These are phyloP conservation scores for Hylaea fasciaria DNA, from an alignment of 2,888 invertebrate species.

Conservation along the genomic window DNA sequence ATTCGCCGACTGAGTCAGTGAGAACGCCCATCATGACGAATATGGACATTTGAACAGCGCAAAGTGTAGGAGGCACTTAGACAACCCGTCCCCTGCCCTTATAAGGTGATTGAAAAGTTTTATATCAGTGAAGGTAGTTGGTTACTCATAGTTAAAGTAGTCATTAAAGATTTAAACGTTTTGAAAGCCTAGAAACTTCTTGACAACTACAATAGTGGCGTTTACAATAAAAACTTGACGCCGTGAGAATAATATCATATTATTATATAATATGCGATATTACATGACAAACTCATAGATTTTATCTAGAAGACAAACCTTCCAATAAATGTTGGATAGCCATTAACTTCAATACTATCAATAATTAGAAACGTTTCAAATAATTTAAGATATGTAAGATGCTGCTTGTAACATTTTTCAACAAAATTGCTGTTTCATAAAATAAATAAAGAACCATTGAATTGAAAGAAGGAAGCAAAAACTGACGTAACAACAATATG, in stretches of 20 bases:
- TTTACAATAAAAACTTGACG: no score
- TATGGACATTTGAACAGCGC: constrained; percentile 77
- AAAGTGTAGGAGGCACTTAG: constrained; percentile 75
- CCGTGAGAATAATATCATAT: no score
- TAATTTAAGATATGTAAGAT: no score
- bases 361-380: no score
- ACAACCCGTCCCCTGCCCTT: constrained; percentile 67
- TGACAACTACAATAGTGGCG: no score
- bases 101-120: constrained; percentile 63
- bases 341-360: no score
- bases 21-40: constrained; percentile 77
- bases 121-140: constrained; percentile 45
- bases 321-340: no score
- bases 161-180: constrained; percentile 9
- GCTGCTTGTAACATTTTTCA: no score
- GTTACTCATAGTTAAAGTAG: constrained; percentile 19
- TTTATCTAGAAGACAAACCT: no score
- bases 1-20: constrained; percentile 74
- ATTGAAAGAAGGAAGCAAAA: constrained; percentile 21
- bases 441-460: constrained; percentile 17
- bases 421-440: constrained; percentile 4
- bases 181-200: no score
- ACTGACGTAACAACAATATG: constrained; percentile 17
- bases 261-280: no score
- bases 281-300: no score